phyloP scores from a whole-genome alignment of 2,113 vertebrate genomes.

The Neogobius melanostomus region DNA sequence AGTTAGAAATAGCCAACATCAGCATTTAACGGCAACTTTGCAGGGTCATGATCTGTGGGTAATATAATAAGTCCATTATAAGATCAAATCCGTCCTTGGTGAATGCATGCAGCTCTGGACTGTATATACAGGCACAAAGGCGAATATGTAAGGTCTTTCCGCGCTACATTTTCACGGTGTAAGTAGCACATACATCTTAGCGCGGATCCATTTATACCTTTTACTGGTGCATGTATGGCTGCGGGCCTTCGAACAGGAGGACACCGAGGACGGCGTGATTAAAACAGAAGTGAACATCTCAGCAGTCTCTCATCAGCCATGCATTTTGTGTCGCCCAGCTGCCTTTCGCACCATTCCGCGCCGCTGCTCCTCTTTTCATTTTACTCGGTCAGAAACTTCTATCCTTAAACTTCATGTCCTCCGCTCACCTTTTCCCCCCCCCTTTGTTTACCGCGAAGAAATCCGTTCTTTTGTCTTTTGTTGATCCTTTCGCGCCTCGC shows the following conservation, averaged over 20 bases:
- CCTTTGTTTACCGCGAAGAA: background rate
- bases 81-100: too few relatives aligned
- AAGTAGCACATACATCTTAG: background rate
- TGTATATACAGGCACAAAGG: too few relatives aligned
- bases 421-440: constrained; percentile 24
- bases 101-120: too few relatives aligned
- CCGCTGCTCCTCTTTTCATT: background rate
- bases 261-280: constrained; percentile 37
- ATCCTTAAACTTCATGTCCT: constrained; percentile 23
- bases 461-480: constrained; percentile 2
- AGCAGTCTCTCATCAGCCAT: constrained; percentile 25
- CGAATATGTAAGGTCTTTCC: too few relatives aligned
- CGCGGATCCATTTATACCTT: background rate
- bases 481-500: too few relatives aligned
- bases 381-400: background rate
- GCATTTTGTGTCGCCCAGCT: constrained; percentile 27
- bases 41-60: too few relatives aligned
- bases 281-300: constrained; percentile 35
- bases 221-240: background rate
- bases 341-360: constrained; percentile 14
- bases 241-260: constrained; percentile 31
- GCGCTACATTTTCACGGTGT: background rate
- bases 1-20: too few relatives aligned
- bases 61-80: too few relatives aligned
- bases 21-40: too few relatives aligned